Evolutionary conservation across 2,888 invertebrate genomes (phyloP).

Genomic region (Rhabditoides inermis): DNA sequence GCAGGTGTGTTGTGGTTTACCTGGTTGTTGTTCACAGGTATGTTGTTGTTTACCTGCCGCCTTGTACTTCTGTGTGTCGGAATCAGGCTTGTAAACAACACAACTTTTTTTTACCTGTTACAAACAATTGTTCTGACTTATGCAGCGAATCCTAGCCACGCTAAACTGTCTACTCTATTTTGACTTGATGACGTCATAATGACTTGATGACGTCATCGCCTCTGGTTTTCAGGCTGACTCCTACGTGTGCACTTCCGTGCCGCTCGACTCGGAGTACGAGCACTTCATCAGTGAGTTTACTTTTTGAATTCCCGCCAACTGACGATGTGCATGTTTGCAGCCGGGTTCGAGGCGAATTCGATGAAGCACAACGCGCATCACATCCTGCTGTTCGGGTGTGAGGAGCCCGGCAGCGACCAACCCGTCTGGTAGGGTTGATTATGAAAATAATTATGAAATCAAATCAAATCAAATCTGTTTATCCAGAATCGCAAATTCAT

Average conservation of each 20-base stretch:
- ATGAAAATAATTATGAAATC: no score
- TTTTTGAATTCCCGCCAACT: background rate
- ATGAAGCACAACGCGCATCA: constrained; percentile 84
- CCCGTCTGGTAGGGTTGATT: constrained; percentile 68
- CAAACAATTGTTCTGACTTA: background rate
- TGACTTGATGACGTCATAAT: constrained; percentile 6
- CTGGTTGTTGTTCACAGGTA: background rate
- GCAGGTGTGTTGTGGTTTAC: constrained; percentile 11
- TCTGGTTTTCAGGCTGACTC: constrained; percentile 70
- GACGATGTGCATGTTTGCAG: constrained; percentile 59
- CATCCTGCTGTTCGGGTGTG: constrained; percentile 82
- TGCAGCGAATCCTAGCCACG: background rate
- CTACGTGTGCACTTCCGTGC: constrained; percentile 81
- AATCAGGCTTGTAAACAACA: no score
- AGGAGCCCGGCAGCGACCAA: constrained; percentile 67
- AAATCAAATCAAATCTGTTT: no score
- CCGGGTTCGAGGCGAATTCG: constrained; percentile 83
- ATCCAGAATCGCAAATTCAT: background rate
- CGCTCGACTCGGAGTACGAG: constrained; percentile 71
- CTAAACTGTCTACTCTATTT: background rate
- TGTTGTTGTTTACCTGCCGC: background rate
- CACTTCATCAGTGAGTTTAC: constrained; percentile 71
- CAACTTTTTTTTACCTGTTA: background rate
- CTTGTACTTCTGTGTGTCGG: no score
- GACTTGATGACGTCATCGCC: background rate